Percentiles rank a stretch among this genome's conserved stretches.
These are phyloP conservation scores for Hymenochirus boettgeri DNA, from an alignment of 2,113 vertebrate genomes.

Conservation along the genomic window DNA sequence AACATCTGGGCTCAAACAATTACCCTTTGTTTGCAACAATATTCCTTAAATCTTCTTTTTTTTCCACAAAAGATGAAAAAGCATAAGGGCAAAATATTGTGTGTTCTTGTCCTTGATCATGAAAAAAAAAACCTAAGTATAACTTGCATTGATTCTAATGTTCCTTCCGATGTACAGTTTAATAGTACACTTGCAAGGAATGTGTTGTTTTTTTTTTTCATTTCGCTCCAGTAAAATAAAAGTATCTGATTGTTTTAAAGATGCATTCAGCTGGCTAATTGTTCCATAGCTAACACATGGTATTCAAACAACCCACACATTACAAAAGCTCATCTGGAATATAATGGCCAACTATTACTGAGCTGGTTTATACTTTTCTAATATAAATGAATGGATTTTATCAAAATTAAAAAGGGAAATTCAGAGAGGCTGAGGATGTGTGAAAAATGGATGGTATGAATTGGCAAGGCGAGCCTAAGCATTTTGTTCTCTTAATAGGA, in stretches of 20 bases:
- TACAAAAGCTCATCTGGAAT: constrained; percentile 82
- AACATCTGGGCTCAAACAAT: constrained; percentile 99
- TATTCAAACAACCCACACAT: constrained; percentile 81
- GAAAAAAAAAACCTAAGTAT: constrained; percentile 71
- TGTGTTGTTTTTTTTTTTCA: constrained; percentile 60
- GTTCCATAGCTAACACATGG: constrained; percentile 80
- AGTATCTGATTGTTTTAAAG: constrained; percentile 84
- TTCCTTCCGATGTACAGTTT: constrained; percentile 64
- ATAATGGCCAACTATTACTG: constrained; percentile 80
- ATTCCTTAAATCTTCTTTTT: constrained; percentile 79
- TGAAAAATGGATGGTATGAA: constrained; percentile 81
- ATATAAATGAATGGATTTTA: constrained; percentile 85
- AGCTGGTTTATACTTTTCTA: constrained; percentile 78
- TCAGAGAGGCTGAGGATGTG: constrained; percentile 77
- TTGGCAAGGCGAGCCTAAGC: constrained; percentile 77
- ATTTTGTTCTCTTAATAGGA: constrained; percentile 85
- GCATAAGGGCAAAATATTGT: constrained; percentile 66
- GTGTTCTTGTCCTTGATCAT: constrained; percentile 85
- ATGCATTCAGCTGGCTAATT: constrained; percentile 84
- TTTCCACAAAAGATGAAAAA: constrained; percentile 54
- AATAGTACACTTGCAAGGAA: constrained; percentile 68
- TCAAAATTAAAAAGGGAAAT: constrained; percentile 70
- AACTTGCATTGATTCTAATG: constrained; percentile 51
- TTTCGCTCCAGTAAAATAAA: constrained; percentile 64
- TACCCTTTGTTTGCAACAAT: constrained; percentile 99